Conservation (phyloP, 2,113 vertebrate genomes). For the Lophochroa leadbeateri region DNA sequence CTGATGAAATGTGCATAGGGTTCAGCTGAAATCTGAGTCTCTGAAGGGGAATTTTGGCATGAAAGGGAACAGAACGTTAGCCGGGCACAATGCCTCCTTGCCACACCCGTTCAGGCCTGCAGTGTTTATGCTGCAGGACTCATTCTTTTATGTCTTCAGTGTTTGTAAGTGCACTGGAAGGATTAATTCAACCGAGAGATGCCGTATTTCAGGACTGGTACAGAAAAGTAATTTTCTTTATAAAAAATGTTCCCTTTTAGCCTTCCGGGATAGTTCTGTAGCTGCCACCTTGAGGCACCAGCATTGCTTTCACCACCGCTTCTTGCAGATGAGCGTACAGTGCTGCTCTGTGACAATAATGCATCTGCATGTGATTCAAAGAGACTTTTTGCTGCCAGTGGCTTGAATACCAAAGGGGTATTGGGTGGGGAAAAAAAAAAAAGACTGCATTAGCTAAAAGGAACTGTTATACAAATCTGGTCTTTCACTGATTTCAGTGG, state of each 20-base stretch:
- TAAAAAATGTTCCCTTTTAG: neutral
- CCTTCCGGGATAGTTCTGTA: neutral
- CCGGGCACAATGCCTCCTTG: neutral
- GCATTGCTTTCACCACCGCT: neutral
- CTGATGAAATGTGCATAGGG: constrained; percentile 26
- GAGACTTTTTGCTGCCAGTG: neutral
- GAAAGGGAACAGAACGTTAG: neutral
- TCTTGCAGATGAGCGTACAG: neutral
- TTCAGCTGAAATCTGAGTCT: constrained; percentile 24
- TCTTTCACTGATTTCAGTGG: neutral
- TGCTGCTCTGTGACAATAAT: neutral
- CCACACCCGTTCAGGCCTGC: neutral
- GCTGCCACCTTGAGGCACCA: neutral
- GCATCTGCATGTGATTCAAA: rapidly evolving
- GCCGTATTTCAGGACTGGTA: neutral
- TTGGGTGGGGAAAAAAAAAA: neutral
- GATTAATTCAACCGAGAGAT: constrained; percentile 33
- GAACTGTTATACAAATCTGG: neutral
- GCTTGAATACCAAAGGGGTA: neutral
- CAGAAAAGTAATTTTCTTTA: constrained; percentile 15
- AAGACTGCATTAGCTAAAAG: neutral
- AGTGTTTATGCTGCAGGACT: constrained; percentile 31
- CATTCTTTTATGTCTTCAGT: neutral
- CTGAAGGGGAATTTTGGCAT: constrained; percentile 12
- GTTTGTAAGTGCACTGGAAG: neutral